Evolutionary conservation across 1,140 invertebrate species (phyloP).

Genomic region (Ceratoteleas bidentatus): DNA sequence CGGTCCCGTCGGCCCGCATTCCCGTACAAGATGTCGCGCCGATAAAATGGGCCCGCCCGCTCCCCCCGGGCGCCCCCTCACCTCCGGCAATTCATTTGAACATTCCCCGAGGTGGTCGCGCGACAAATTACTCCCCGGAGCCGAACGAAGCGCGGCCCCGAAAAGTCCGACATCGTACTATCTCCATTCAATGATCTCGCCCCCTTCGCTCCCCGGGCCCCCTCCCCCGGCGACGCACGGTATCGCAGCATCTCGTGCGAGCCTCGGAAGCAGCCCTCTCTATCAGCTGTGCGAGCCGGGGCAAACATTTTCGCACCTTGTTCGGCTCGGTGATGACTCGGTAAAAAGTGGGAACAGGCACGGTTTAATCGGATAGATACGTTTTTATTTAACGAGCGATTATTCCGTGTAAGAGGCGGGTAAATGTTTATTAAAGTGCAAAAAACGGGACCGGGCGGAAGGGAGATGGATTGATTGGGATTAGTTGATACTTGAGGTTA

Average conservation of each 20-base stretch:
- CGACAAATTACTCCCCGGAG: conserved; percentile 81
- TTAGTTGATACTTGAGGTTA: no score
- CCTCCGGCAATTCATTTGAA: conserved; percentile 81
- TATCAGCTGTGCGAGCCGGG: conserved; percentile 39
- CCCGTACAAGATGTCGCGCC: conserved; percentile 81
- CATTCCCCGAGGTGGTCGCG: conserved; percentile 82
- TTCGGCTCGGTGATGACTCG: background rate
- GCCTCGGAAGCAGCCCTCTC: conserved; percentile 42
- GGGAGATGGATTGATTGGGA: no score
- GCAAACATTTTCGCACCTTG: conserved; percentile 45
- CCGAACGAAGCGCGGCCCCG: conserved; percentile 72
- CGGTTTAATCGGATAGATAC: no score
- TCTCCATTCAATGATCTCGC: conserved; percentile 78
- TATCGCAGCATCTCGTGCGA: conserved; percentile 43
- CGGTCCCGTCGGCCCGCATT: conserved; percentile 79
- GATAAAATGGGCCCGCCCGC: conserved; percentile 74
- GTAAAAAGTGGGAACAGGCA: no score
- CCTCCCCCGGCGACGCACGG: background rate
- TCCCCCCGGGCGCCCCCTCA: conserved; percentile 62
- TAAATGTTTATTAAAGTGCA: no score
- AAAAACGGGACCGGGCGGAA: no score
- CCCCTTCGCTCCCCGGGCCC: background rate
- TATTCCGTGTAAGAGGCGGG: no score
- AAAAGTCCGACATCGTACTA: conserved; percentile 71
- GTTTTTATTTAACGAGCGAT: no score